Evolutionary conservation across 2,113 vertebrate species (phyloP).

Genomic region (Siphamia tubifer): DNA sequence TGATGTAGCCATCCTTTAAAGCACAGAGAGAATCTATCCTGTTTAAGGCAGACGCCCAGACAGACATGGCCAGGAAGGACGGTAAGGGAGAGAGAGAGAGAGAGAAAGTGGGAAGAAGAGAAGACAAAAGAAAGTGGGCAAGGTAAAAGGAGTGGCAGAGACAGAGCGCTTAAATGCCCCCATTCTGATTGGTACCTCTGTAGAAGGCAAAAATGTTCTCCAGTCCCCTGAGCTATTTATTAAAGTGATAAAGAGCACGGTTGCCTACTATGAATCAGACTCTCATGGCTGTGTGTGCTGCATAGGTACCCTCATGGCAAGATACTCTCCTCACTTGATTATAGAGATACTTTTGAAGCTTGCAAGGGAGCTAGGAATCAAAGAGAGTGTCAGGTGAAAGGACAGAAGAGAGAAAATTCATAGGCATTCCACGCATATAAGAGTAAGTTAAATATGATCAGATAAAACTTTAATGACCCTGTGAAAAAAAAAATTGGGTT

Average conservation of each 20-base stretch:
- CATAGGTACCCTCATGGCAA: slow-evolving; percentile 54
- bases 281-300: slow-evolving; percentile 44
- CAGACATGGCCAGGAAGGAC: slow-evolving; percentile 42
- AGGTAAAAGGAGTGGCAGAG: slow-evolving; percentile 58
- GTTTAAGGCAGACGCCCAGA: slow-evolving; percentile 69
- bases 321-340: slow-evolving; percentile 46
- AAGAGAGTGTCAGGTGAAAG: slow-evolving; percentile 10
- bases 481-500: not conserved
- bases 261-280: slow-evolving; percentile 71
- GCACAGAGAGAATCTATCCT: slow-evolving; percentile 72
- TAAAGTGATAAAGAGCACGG: slow-evolving; percentile 75
- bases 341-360: slow-evolving; percentile 32
- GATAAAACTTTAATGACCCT: slow-evolving; percentile 35
- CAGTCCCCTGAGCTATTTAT: slow-evolving; percentile 66
- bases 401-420: not conserved
- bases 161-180: slow-evolving; percentile 64
- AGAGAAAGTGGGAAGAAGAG: not conserved
- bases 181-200: slow-evolving; percentile 68
- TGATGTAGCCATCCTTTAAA: slow-evolving; percentile 78
- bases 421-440: slow-evolving; percentile 24
- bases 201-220: slow-evolving; percentile 65
- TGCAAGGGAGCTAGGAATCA: slow-evolving; percentile 13
- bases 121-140: slow-evolving; percentile 54
- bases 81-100: slow-evolving; percentile 13
- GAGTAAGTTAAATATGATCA: slow-evolving; percentile 22